These are phyloP conservation scores for Drosophila truncata DNA, from an alignment of 1,140 invertebrate genomes.

Conservation along the genomic window DNA sequence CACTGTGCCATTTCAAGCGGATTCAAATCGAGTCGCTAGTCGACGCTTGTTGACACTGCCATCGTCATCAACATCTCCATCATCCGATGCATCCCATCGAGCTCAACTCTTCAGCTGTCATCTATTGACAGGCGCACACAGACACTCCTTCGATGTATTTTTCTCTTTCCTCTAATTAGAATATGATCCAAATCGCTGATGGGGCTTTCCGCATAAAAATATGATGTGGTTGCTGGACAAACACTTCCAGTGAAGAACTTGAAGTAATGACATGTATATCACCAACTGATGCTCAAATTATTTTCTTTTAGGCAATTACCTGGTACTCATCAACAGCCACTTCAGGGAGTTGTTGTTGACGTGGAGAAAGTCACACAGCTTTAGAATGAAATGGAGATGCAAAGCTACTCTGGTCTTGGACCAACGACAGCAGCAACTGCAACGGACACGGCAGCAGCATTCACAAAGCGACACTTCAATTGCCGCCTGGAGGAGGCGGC, in stretches of 20 bases:
- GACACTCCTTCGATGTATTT: neutral
- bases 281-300: neutral
- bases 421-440: constrained; percentile 59
- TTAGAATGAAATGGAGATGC: constrained; percentile 85
- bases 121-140: constrained; percentile 48
- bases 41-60: constrained; percentile 45
- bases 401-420: constrained; percentile 80
- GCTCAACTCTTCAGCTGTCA: constrained; percentile 37
- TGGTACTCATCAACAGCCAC: constrained; percentile 29
- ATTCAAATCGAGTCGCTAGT: constrained; percentile 42
- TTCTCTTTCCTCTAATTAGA: constrained; percentile 18
- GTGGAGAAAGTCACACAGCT: constrained; percentile 64
- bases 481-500: constrained; percentile 63
- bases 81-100: constrained; percentile 33
- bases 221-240: neutral
- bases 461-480: constrained; percentile 47
- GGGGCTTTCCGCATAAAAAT: neutral
- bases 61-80: constrained; percentile 37
- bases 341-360: constrained; percentile 43
- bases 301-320: constrained; percentile 16
- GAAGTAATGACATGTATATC: constrained; percentile 1
- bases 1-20: constrained; percentile 39
- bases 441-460: constrained; percentile 31
- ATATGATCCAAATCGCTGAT: neutral
- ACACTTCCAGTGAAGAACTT: neutral